Base-by-base conservation (phyloP, 2,888 invertebrate genomes). In the Caenorhabditis zanzibari region DNA sequence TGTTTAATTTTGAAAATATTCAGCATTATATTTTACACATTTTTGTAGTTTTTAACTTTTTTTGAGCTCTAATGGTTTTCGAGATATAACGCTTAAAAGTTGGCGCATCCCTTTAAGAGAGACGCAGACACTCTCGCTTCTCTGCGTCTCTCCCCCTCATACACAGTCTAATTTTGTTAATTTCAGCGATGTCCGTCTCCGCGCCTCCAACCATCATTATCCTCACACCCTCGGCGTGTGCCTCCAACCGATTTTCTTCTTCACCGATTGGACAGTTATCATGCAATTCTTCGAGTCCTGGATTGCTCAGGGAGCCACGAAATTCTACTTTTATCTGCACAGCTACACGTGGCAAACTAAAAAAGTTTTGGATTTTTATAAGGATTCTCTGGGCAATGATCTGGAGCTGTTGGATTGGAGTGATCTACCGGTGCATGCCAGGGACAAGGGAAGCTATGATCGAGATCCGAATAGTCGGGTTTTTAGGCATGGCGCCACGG, bases 301-400 rank as follows among this genome's bases (percentile, higher is more conserved):
- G 89, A 52, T 89, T 2, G 85, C 85, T 1, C 81, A 85, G 28
- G 89, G 89, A n/a, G 88, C 89, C 49, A 88, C 88, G 0, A 89
- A 89, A 49, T 89, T 89, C 80, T 89, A 86, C 59, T 88, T 89
- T 26, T 89, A 89, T 69, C 35, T 86, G 22, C 87, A 89, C 19
- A 85, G 84, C 41, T 86, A 86, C 64, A 81, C 87, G 14, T 64
- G 76, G 59, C 85, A 81, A 64, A 81, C 76, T 10, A 81, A 81
- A 52, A 63, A 56, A 38, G 72, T 87, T 1, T 63, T 87, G 38
- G 81, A 87, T 44, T 85, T 85, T 28, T 87, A 87, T 44, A 85
- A 87, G 72, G 44, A 74, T 7, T 80, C 74, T n/a, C 44, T 87
- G 16, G 85, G 85, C 1, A 66, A 81, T 38, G 56, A 59, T 24